phyloP scores from a whole-genome alignment of 2,888 invertebrate genomes.

The Plagiodera versicolora region DNA sequence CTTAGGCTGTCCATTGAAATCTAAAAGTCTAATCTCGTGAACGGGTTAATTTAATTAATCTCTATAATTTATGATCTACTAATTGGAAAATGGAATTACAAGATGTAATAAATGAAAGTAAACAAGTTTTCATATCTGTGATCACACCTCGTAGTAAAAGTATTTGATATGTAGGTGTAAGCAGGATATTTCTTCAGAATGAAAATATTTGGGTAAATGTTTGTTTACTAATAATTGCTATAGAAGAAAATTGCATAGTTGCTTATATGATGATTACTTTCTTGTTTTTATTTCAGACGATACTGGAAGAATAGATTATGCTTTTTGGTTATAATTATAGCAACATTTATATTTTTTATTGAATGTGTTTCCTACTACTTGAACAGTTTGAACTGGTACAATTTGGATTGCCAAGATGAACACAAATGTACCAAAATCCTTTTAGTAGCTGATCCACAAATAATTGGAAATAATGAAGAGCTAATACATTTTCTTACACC shows the following conservation, averaged over 20 bases:
- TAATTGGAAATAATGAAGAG: constrained; percentile 81
- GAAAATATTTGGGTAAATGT: too few relatives aligned
- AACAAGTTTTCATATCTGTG: too few relatives aligned
- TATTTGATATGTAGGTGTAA: too few relatives aligned
- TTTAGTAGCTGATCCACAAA: constrained; percentile 86
- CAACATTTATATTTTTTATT: constrained; percentile 37
- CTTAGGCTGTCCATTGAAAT: too few relatives aligned
- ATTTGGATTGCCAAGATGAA: constrained; percentile 43
- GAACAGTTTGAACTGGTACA: constrained; percentile 46
- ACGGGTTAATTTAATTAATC: too few relatives aligned
- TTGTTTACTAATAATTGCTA: not conserved
- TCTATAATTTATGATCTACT: too few relatives aligned
- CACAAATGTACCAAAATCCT: constrained; percentile 50
- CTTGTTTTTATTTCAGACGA: constrained; percentile 11
- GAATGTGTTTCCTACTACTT: constrained; percentile 48
- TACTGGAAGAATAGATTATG: constrained; percentile 11
- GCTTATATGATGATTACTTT: too few relatives aligned
- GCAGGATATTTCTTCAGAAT: too few relatives aligned
- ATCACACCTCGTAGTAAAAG: too few relatives aligned
- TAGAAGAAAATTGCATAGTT: not conserved
- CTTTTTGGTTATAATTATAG: constrained; percentile 22
- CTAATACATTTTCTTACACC: constrained; percentile 65
- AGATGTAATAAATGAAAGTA: too few relatives aligned
- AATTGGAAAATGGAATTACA: too few relatives aligned
- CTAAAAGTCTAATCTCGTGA: too few relatives aligned